Evolutionary conservation across 2,797 vertebrate species (phyloP).

Genomic region (Picus viridis): DNA sequence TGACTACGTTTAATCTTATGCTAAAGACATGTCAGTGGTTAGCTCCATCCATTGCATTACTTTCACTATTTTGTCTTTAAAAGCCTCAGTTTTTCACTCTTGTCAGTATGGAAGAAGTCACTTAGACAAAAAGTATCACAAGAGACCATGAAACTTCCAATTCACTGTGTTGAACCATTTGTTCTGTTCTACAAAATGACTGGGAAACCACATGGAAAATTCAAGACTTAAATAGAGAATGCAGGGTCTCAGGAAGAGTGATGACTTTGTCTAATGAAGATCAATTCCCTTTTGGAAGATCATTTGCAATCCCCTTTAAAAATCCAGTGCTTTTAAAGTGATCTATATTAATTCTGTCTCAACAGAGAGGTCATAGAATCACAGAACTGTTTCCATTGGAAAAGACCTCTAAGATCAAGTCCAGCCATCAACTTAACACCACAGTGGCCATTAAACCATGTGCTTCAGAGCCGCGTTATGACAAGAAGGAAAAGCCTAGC

Average conservation of each 20-base stretch:
- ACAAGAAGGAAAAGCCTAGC: not conserved
- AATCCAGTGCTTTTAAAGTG: not conserved
- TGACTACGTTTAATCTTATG: not conserved
- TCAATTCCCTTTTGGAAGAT: not conserved
- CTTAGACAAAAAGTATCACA: not conserved
- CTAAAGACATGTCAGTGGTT: not conserved
- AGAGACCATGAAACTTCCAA: not conserved
- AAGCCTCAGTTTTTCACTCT: not conserved
- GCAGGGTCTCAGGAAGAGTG: not conserved
- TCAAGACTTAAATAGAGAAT: not conserved
- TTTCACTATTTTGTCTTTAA: not conserved
- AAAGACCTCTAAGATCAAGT: no score
- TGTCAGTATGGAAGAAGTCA: not conserved
- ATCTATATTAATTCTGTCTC: not conserved
- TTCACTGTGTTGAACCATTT: not conserved
- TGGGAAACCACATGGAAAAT: not conserved
- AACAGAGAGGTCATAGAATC: not conserved
- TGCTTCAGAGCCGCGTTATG: not conserved
- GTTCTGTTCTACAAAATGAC: not conserved
- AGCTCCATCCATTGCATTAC: not conserved
- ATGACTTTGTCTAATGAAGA: not conserved
- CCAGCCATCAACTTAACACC: no score
- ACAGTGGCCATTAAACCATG: no score
- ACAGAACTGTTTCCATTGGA: no score
- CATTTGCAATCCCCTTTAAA: not conserved